A percentile compares a stretch with the other conserved stretches of the same genome.
phyloP scores from a whole-genome alignment of 2,113 vertebrate genomes.

The Sakesphorus luctuosus region DNA sequence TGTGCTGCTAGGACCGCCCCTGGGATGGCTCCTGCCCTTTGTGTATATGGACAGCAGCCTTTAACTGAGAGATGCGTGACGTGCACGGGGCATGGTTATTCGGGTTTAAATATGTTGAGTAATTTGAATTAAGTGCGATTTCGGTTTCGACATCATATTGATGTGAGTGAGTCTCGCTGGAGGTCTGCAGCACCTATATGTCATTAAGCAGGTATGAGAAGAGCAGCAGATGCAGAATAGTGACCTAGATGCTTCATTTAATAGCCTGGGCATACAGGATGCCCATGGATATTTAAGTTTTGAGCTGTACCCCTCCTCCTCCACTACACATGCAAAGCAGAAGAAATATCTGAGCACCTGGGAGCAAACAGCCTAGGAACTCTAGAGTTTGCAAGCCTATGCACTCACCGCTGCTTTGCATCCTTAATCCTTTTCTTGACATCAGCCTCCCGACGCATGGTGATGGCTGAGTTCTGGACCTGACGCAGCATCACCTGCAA shows the following conservation, averaged over 20 bases:
- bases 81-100: no score
- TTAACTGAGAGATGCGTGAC: no score
- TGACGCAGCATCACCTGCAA: slow-evolving; percentile 87
- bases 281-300: neutral
- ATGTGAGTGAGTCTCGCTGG: no score
- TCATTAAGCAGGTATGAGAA: neutral
- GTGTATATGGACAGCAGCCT: no score
- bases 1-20: no score
- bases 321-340: neutral
- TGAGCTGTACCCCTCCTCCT: neutral
- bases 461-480: slow-evolving; percentile 89
- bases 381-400: neutral
- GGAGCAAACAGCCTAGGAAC: neutral
- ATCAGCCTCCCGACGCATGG: slow-evolving; percentile 88
- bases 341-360: neutral
- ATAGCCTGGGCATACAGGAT: neutral
- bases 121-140: no score
- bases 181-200: no score
- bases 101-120: no score
- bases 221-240: neutral
- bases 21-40: no score
- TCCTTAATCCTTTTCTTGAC: slow-evolving; percentile 92
- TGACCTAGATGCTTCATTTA: neutral
- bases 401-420: slow-evolving; percentile 88
- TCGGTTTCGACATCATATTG: no score